Evolutionary conservation across 2,888 invertebrate species (phyloP).

Genomic region (Eilema caniola): DNA sequence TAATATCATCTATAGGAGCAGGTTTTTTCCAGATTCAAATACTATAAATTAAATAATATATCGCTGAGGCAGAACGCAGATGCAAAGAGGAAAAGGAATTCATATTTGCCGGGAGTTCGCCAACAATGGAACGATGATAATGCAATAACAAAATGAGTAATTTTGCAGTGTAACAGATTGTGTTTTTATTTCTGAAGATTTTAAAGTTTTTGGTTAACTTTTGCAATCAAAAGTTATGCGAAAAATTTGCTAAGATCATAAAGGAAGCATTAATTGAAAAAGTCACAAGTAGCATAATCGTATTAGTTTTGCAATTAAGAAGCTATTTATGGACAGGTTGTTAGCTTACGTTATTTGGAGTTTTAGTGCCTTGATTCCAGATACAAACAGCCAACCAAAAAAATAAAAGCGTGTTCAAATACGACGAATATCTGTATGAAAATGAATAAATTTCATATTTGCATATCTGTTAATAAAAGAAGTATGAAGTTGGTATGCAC

Average conservation of each 20-base stretch:
- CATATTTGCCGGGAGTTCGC: not conserved
- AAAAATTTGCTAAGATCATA: not conserved
- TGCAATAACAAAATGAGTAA: constrained; percentile 8
- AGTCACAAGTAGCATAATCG: not conserved
- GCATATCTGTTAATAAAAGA: not conserved
- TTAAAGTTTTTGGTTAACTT: not conserved
- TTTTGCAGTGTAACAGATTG: not conserved
- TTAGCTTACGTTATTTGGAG: too few relatives aligned
- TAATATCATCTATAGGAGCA: not conserved
- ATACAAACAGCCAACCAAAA: too few relatives aligned
- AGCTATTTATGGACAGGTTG: not conserved
- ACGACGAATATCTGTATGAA: too few relatives aligned
- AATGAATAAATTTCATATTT: too few relatives aligned
- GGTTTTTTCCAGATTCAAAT: not conserved
- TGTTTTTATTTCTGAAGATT: not conserved
- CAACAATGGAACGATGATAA: constrained; percentile 5
- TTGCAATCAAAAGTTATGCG: not conserved
- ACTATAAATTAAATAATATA: not conserved
- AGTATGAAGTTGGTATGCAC: not conserved
- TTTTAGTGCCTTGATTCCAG: too few relatives aligned
- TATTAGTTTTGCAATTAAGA: not conserved
- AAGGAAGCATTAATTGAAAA: not conserved
- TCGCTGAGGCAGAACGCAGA: constrained; percentile 7
- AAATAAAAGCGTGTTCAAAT: too few relatives aligned
- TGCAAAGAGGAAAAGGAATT: constrained; percentile 2